phyloP scores from a whole-genome alignment of 2,888 invertebrate species.

The Cephalotes varians region DNA sequence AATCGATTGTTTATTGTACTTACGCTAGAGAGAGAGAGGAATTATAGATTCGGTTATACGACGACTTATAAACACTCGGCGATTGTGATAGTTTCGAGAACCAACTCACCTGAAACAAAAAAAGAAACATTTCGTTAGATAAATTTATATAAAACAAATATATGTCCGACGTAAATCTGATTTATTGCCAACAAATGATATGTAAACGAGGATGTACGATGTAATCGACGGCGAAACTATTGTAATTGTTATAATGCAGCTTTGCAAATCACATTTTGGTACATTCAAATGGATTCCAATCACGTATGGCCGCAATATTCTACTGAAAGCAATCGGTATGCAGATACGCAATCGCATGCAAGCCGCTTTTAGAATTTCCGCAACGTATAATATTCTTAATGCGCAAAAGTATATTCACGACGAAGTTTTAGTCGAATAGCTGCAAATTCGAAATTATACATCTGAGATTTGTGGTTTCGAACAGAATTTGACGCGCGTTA shows the following conservation, averaged over 20 bases:
- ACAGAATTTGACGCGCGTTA: neutral
- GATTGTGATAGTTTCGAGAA: neutral
- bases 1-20: slow-evolving; percentile 34
- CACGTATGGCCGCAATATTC: slow-evolving; percentile 19
- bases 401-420: neutral
- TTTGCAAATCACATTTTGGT: slow-evolving; percentile 10
- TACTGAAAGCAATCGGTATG: neutral
- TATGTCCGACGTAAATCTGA: neutral
- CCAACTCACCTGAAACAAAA: slow-evolving; percentile 69
- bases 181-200: neutral
- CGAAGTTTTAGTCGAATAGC: neutral
- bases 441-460: neutral
- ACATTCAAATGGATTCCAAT: slow-evolving; percentile 13
- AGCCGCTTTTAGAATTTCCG: neutral
- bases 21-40: slow-evolving; percentile 1
- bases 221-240: neutral
- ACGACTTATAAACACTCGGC: slow-evolving; percentile 28
- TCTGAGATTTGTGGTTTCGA: neutral
- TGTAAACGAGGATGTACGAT: neutral
- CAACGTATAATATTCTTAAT: neutral
- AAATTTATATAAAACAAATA: neutral
- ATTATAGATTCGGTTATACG: slow-evolving; percentile 32
- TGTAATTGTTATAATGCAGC: slow-evolving; percentile 13
- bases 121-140: neutral
- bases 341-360: neutral